Evolutionary conservation across 2,888 invertebrate genomes (phyloP), one percentile per base, ranked within the genome.

Genomic region (Agrypnus murinus): DNA sequence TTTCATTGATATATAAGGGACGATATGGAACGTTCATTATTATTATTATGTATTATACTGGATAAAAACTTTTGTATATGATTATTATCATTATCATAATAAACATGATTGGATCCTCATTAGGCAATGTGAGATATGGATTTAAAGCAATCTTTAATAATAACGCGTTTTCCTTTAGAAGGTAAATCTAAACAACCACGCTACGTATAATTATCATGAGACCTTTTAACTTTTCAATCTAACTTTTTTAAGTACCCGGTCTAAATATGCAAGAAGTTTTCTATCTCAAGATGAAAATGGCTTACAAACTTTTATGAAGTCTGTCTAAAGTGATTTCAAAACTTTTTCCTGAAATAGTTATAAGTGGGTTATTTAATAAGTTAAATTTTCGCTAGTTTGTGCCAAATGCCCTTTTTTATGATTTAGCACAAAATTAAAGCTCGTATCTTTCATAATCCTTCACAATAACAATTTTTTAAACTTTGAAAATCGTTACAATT

Each of bases 401-500:
- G 46, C 50, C 36, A 62, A 62, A 62, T 15, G 12, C 14, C 12
- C 19, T n/a, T n/a, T n/a, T n/a, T n/a, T n/a, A 36, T 12, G 10
- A 36, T 43, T 40, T 32, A 43, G 36, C 65, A 58, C 65, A 58
- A 59, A 59, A 59, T 66, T 66, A 66, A 66, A 66, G 66, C 66
- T 66, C 48, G 38, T 50, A 12, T 62, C 48, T 10, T 57, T 50
- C 45, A 25, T 63, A n/a, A 48, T 7, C 4, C n/a, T 12, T n/a
- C n/a, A 25, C 25, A 25, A 25, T 12, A 10, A 25, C 3, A 59
- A 43, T 25, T 14, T 25, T 12, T 70, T 66, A 70, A 57, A 70
- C 70, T 32, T 67, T 58, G 36, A 71, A 59, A 50, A 67, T 71
- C 19, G 63, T 45, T 38, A 67, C 71, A 25, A 71, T 34, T 62